A percentile compares a stretch with the other conserved stretches of the same genome.
These are phyloP conservation scores for Sarcophilus harrisii DNA, from an alignment of 2,797 vertebrate genomes.

Conservation along the genomic window DNA sequence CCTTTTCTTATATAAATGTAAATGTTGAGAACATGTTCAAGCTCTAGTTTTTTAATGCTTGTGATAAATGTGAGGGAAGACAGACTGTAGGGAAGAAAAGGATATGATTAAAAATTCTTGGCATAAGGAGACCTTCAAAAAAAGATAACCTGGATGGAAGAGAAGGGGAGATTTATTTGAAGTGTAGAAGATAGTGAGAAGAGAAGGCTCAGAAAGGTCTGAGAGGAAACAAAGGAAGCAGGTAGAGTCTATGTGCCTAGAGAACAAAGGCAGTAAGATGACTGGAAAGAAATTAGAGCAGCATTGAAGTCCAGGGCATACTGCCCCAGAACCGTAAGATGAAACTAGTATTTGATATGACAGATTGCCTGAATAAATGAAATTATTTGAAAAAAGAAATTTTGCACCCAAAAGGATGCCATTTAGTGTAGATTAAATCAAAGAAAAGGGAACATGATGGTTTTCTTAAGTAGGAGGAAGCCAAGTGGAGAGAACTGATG, in stretches of 20 bases:
- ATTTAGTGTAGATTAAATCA: constrained; percentile 31
- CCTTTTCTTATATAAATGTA: not conserved
- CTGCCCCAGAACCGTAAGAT: not conserved
- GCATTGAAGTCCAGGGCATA: constrained; percentile 2
- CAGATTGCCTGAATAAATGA: constrained; percentile 13
- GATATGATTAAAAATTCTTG: constrained; percentile 4
- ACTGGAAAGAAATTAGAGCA: constrained; percentile 7
- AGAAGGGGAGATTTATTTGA: not conserved
- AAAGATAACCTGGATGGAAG: not conserved
- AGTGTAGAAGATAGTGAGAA: not conserved
- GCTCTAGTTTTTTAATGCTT: not conserved
- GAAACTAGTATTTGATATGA: constrained; percentile 38
- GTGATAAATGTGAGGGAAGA: not conserved
- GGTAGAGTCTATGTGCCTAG: not conserved
- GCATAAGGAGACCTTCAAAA: constrained; percentile 18
- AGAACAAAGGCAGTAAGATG: not conserved
- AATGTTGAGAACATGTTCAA: not conserved
- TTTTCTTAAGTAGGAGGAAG: constrained; percentile 24
- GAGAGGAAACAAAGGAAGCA: constrained; percentile 13
- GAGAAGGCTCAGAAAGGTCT: constrained; percentile 3
- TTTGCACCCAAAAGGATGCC: constrained; percentile 18
- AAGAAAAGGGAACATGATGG: constrained; percentile 1
- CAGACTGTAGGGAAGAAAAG: constrained; percentile 11
- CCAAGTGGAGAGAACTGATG: constrained; percentile 4
- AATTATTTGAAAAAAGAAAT: constrained; percentile 54